These are phyloP conservation scores for Scylla paramamosain DNA, from an alignment of 1,140 invertebrate species.

Conservation along the genomic window DNA sequence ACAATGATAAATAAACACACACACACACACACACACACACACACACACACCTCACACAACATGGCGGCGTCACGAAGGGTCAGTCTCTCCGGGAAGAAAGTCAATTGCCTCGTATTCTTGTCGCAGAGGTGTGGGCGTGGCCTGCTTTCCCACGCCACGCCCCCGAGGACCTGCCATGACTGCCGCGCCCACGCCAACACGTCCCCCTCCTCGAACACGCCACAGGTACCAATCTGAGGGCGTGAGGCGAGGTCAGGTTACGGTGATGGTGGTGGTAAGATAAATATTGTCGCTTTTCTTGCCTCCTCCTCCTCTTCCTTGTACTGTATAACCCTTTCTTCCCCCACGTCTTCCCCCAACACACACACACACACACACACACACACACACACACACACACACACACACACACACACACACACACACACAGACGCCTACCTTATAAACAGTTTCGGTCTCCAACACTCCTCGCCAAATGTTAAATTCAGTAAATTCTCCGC, in stretches of 20 bases:
- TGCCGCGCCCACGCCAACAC: constrained; percentile 50
- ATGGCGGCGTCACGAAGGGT: constrained; percentile 39
- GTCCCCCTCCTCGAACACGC: constrained; percentile 52
- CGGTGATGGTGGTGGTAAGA: background rate
- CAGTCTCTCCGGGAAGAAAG: constrained; percentile 62
- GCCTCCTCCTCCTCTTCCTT: no score
- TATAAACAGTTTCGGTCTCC: background rate
- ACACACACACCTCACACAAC: constrained; percentile 32
- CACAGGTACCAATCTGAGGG: constrained; percentile 56
- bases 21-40: background rate
- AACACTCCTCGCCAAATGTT: constrained; percentile 48
- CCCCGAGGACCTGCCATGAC: constrained; percentile 65
- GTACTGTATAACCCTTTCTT: no score
- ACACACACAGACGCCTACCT: background rate
- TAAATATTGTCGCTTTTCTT: background rate
- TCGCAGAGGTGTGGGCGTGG: constrained; percentile 32
- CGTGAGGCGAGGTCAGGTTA: no score
- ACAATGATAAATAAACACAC: background rate
- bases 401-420: no score
- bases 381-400: no score
- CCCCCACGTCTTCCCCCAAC: no score
- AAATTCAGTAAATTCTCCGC: constrained; percentile 65
- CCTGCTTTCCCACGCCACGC: constrained; percentile 56
- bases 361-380: no score
- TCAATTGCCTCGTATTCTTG: constrained; percentile 2